Conservation (phyloP, 23 tunicate genomes). For the Pegea sp. region DNA sequence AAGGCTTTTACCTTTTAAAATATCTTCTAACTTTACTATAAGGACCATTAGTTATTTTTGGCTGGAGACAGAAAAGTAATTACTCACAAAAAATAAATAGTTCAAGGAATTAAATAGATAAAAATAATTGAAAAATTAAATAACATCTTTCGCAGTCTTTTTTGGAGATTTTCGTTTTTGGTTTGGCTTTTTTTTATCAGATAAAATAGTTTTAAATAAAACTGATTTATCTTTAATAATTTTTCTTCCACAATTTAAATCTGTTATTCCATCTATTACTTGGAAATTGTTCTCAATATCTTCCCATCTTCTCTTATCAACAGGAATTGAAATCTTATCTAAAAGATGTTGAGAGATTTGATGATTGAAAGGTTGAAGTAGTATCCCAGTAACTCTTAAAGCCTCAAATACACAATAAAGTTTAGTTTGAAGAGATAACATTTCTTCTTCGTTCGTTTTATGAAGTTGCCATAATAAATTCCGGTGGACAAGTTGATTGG, state of each 20-base stretch:
- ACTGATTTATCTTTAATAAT: background rate
- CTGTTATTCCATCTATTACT: constrained; percentile 5
- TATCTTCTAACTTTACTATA: too few species aligned
- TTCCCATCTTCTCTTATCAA: constrained; percentile 5
- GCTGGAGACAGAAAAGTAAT: too few species aligned
- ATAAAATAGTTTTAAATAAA: constrained; percentile 12
- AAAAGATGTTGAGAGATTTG: constrained; percentile 12
- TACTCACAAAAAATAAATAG: too few species aligned
- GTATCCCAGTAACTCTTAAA: constrained; percentile 53
- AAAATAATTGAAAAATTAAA: too few species aligned
- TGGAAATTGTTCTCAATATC: constrained; percentile 25
- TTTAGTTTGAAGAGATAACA: constrained; percentile 8
- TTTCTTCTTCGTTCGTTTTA: constrained; percentile 3
- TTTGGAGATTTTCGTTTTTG: too few species aligned
- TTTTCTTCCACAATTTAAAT: constrained; percentile 4
- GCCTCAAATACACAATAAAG: constrained; percentile 51
- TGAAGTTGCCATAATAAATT: constrained; percentile 31
- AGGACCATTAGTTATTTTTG: too few species aligned
- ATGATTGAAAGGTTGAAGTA: constrained; percentile 52
- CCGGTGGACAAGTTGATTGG: constrained; percentile 30
- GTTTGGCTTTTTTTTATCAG: too few species aligned
- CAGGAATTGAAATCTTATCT: constrained; percentile 10
- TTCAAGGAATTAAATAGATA: too few species aligned
- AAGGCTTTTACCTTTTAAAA: too few species aligned
- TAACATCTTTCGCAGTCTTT: too few species aligned